Evolutionary conservation across 2,797 vertebrate genomes (phyloP), one percentile per base, ranked within the genome.

Genomic region (Sebastes hubbsi): DNA sequence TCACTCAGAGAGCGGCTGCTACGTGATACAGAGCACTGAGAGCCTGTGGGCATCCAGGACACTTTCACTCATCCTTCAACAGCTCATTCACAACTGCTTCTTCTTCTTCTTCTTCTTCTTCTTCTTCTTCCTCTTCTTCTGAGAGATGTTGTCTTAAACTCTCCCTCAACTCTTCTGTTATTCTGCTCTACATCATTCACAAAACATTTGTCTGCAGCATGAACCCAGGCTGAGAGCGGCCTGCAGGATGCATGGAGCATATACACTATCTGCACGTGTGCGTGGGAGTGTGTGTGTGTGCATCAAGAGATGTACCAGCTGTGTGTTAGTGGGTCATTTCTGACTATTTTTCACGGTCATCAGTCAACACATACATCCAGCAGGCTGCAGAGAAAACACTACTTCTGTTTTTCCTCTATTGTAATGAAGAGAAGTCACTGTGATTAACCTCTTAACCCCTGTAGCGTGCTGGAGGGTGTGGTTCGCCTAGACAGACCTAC

Each of bases 31-130:
- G 25, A 52, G 62, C 91, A 69, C 81, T 7, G 52, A 52, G 14
- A 77, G 83, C 87, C 77, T 18, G 36, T 18, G 52, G 88, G 73
- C 86, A 36, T 73, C 69, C 77, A 70, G 64, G 36, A 42, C 59
- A 66, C 77, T 55, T 77, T 62, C 78, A 54, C 34, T 14, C 24
- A 6, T 78, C 88, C 80, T 54, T 92, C 89, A 89, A 25, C 82
- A 61, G 63, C 60, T 34, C 18, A 25, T 82, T 80, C 59, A 71
- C 11, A 75, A 5, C 22, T 7, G 16, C 72, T 34, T 68, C 34
- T 34, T 36, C 34, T 34, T 34, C 30, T 69, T n/a, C 71, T 34
- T 36, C 34, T 34, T 34, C 30, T 69, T n/a, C 71, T 72, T 46
- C 32, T 72, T 63, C 49, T 8, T 36, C 34, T 36, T 36, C 34